Conservation (phyloP, 23 tunicate species). For the Phallusia fumigata region DNA sequence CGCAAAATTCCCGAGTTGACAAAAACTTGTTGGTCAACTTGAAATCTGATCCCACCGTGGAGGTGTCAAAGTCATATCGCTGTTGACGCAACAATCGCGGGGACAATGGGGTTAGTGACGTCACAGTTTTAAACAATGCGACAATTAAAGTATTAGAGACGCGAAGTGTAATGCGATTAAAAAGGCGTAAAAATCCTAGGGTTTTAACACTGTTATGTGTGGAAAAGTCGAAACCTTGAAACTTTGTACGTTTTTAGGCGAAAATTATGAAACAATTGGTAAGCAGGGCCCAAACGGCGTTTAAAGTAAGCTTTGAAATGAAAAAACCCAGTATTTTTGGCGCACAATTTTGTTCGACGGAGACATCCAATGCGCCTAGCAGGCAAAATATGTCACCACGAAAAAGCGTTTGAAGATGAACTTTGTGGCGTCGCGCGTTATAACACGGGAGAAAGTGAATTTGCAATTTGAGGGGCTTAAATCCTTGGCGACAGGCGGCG, state of each 20-base stretch:
- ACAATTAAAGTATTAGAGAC: slow-evolving; percentile 2
- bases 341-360: too few species aligned
- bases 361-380: too few species aligned
- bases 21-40: background rate
- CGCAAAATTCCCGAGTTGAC: too few species aligned
- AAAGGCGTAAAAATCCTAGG: background rate
- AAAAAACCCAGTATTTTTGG: too few species aligned
- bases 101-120: background rate
- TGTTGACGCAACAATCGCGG: background rate
- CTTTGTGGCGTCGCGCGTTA: too few species aligned
- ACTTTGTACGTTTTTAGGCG: background rate
- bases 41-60: background rate
- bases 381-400: too few species aligned
- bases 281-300: too few species aligned
- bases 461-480: too few species aligned
- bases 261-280: background rate
- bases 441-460: too few species aligned
- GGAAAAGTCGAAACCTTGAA: background rate
- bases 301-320: too few species aligned
- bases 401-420: too few species aligned
- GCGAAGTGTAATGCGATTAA: background rate
- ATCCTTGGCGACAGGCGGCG: too few species aligned
- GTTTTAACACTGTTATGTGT: background rate
- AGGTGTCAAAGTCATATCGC: background rate
- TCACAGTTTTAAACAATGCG: background rate